Evolutionary conservation across 1,140 invertebrate genomes (phyloP), one percentile per base, ranked within the genome.

Genomic region (Drosophila quadrilineata): DNA sequence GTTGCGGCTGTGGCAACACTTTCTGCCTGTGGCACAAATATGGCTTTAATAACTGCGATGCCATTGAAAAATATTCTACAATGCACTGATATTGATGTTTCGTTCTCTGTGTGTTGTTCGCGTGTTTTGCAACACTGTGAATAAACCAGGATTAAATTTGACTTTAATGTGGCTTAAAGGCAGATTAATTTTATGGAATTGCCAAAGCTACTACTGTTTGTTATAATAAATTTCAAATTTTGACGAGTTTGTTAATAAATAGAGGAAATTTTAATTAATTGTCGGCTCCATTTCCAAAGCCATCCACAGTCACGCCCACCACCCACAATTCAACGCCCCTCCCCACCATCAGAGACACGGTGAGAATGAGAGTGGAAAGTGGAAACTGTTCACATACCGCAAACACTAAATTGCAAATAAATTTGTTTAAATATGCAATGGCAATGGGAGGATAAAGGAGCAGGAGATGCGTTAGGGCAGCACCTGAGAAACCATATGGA

Each of bases 351-450:
- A n/a, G n/a, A n/a, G 29, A 9, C 3, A 5, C 3, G 4, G 19
- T 0, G 14, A 17, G 16, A 16, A 22, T 10, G n/a, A 29, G 21
- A 26, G 14, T 19, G 31, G 9, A n/a, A 36, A 59, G 43, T 45
- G 63, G 65, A 36, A 71, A 73, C 64, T 65, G 70, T 53, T 43
- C 70, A 62, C 59, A 68, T 71, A 82, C 76, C 76, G 60, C 76
- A 84, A 84, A 77, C 73, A 82, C 76, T 82, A 82, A 82, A 82
- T 82, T 82, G 73, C 76, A 82, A 82, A 82, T 82, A 82, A 82
- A 82, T 82, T 82, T 82, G 76, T 82, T 82, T 84, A 82, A 82
- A 77, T 82, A 82, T 82, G 76, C 76, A 77, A 69, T 56, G 77
- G 57, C 40, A 71, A 62, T 48, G 28, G 48, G 26, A 28, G 26